These are phyloP conservation scores for Embiotoca jacksoni DNA, from an alignment of 2,113 vertebrate genomes.

Conservation along the genomic window DNA sequence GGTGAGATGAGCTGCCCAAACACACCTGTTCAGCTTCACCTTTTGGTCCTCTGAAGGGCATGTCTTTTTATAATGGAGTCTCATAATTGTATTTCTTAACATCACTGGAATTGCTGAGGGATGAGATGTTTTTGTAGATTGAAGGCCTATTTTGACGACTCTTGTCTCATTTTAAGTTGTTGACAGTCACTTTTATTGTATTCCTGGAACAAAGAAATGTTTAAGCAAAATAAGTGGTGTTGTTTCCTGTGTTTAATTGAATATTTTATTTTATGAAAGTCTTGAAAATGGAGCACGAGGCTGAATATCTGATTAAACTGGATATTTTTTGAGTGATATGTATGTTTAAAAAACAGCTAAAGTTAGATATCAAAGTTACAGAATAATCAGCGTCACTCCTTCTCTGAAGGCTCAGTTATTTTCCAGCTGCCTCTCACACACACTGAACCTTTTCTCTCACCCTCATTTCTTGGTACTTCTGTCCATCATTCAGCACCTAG, in stretches of 20 bases:
- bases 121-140: conserved; percentile 1
- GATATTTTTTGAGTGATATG: conserved; percentile 3
- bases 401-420: conserved; percentile 37
- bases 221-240: neutral
- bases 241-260: neutral
- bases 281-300: neutral
- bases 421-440: conserved; percentile 18
- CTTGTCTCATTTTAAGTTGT: conserved; percentile 1
- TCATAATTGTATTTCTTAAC: neutral
- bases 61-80: neutral
- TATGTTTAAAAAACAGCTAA: conserved; percentile 10
- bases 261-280: neutral
- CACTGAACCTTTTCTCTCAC: conserved; percentile 53
- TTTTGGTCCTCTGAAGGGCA: conserved; percentile 16
- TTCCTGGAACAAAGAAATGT: conserved; percentile 10
- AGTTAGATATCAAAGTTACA: conserved; percentile 18
- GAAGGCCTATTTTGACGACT: neutral
- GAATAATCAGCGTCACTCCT: conserved; percentile 17
- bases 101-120: neutral
- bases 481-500: conserved; percentile 60
- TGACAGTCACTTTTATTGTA: conserved; percentile 13
- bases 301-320: neutral
- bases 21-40: neutral
- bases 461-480: conserved; percentile 59
- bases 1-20: neutral